phyloP scores from a whole-genome alignment of 2,888 invertebrate genomes.

The Brachylomia viminalis region DNA sequence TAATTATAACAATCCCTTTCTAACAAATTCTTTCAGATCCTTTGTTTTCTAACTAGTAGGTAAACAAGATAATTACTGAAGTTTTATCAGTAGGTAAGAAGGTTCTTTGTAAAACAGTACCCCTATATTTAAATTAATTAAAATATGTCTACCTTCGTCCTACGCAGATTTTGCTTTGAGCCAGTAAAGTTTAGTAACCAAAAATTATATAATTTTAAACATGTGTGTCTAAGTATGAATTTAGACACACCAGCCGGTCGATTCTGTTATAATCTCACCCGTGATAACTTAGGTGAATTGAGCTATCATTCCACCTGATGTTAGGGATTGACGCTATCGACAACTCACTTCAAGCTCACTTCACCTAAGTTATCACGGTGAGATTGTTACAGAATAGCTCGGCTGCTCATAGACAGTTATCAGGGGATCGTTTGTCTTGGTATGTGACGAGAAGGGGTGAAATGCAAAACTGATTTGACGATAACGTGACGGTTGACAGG shows the following conservation, averaged over 20 bases:
- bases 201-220: neutral
- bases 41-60: constrained; percentile 4
- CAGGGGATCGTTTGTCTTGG: neutral
- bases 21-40: neutral
- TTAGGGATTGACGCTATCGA: no score
- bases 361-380: no score
- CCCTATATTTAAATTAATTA: constrained; percentile 13
- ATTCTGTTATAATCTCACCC: no score
- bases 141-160: constrained; percentile 31
- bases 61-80: neutral
- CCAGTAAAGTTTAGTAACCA: neutral
- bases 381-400: no score
- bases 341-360: no score
- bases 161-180: constrained; percentile 33
- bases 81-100: constrained; percentile 11
- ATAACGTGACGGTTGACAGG: no score
- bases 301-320: no score
- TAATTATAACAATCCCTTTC: neutral
- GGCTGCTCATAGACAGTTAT: neutral
- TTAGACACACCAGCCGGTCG: neutral
- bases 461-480: no score
- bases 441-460: no score
- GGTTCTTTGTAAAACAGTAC: constrained; percentile 15
- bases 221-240: neutral
- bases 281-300: no score